A percentile compares a stretch with the other conserved stretches of the same genome.
Conservation (phyloP, 2,797 vertebrate genomes). For the Halcyon chelicuti region DNA sequence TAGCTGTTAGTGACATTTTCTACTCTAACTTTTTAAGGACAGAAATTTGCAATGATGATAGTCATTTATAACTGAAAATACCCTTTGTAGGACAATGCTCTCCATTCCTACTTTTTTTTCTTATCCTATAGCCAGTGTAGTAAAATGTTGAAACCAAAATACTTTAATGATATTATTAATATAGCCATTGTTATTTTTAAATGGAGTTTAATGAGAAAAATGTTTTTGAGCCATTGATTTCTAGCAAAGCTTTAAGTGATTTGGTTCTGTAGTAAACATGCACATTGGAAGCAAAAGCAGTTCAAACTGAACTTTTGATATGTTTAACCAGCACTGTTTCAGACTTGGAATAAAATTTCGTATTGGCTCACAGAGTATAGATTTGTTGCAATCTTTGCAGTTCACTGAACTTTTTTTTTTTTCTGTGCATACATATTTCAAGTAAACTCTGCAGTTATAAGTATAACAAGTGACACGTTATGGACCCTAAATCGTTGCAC, state of each 20-base stretch:
- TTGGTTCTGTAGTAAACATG: background rate
- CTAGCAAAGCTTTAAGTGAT: background rate
- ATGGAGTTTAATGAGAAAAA: background rate
- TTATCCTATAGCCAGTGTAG: background rate
- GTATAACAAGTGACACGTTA: conserved; percentile 82
- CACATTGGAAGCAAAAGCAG: background rate
- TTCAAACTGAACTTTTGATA: background rate
- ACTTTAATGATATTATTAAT: background rate
- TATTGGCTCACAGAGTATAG: conserved; percentile 40
- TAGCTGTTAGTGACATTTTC: background rate
- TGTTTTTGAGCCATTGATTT: background rate
- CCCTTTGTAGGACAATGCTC: background rate
- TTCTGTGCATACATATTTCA: conserved; percentile 79
- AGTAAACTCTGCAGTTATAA: conserved; percentile 78
- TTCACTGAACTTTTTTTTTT: conserved; percentile 74
- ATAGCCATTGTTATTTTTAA: background rate
- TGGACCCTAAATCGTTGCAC: conserved; percentile 79
- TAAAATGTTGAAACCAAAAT: background rate
- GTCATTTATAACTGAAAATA: background rate
- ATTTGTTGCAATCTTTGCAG: conserved; percentile 80
- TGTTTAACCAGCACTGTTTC: conserved; percentile 64
- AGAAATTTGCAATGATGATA: background rate
- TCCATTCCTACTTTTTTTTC: background rate
- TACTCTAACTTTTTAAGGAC: background rate
- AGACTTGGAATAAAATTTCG: conserved; percentile 72